Percentiles rank a stretch among this genome's conserved stretches.
Conservation (phyloP, 2,797 vertebrate species). For the Danio aesculapii region DNA sequence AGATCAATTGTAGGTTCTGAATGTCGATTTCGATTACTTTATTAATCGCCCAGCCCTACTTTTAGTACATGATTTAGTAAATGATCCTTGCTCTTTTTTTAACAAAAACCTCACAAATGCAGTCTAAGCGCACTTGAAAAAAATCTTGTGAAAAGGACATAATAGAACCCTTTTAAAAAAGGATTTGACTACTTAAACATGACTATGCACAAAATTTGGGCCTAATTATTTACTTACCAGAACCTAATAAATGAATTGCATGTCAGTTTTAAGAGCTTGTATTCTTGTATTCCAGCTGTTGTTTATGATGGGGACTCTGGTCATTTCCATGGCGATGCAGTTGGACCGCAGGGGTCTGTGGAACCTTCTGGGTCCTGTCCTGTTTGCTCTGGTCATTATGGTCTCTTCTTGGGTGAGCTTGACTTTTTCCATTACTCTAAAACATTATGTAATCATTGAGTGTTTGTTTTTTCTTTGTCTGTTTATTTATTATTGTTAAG, state of each 20-base stretch:
- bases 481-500: not conserved
- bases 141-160: no score
- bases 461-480: not conserved
- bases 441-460: not conserved
- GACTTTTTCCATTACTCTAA: not conserved
- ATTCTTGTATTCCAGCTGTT: slow-evolving; percentile 47
- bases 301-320: slow-evolving; percentile 86
- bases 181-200: not conserved
- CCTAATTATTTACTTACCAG: not conserved
- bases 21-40: no score
- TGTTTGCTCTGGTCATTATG: slow-evolving; percentile 80
- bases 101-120: no score
- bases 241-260: not conserved
- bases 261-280: slow-evolving; percentile 5
- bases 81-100: no score
- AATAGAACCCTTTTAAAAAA: no score
- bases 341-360: slow-evolving; percentile 93
- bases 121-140: no score
- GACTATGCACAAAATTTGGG: not conserved
- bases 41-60: no score
- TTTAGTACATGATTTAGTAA: no score
- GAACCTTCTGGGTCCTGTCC: slow-evolving; percentile 93
- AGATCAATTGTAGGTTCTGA: no score
- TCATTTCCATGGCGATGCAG: slow-evolving; percentile 96
- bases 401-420: slow-evolving; percentile 75